Evolutionary conservation across 2,113 vertebrate genomes (phyloP), one percentile per base, ranked within the genome.

Genomic region (Lipophrys pholis): DNA sequence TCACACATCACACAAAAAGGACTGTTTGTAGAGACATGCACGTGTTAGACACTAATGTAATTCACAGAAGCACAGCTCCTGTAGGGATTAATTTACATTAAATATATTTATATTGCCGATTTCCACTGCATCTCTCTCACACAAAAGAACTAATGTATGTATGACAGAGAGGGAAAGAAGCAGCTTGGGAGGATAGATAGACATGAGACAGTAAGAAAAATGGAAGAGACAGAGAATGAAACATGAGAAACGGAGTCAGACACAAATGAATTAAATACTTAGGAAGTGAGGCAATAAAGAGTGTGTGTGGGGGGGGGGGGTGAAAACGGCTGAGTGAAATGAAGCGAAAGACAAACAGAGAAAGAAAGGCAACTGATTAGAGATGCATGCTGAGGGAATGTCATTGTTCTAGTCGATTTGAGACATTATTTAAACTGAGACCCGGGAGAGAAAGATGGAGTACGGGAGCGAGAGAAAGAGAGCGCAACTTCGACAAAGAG

Each of bases 321-420:
- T 69, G 56, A 77, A 58, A 84, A 73, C 30, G 70, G 56, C 41
- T 57, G 60, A 73, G 78, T 69, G 80, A 87, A 87, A 86, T 81
- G 73, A 84, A 88, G 84, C 69, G 17, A 85, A 89, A 83, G 81
- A 79, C 70, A 90, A 89, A 90, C 80, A 87, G 64, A 81, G 77
- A 83, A 60, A 85, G 78, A 91, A 82, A 82, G 65, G 71, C 73
- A 87, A 77, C 84, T 85, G 80, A 89, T 90, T 90, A 90, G 80
- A 84, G 82, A 91, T 92, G 90, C 89, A 87, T 86, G 83, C 84
- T 87, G 74, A 62, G 89, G 89, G 87, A 92, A 87, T 88, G 89
- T 91, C 83, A 90, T 90, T 91, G 90, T 91, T 90, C 88, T 89
- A 90, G 86, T 93, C 88, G 83, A 92, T 90, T 92, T 89, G 85